These are phyloP conservation scores for Clistopyga incitator DNA, from an alignment of 2,888 invertebrate species.

Conservation along the genomic window DNA sequence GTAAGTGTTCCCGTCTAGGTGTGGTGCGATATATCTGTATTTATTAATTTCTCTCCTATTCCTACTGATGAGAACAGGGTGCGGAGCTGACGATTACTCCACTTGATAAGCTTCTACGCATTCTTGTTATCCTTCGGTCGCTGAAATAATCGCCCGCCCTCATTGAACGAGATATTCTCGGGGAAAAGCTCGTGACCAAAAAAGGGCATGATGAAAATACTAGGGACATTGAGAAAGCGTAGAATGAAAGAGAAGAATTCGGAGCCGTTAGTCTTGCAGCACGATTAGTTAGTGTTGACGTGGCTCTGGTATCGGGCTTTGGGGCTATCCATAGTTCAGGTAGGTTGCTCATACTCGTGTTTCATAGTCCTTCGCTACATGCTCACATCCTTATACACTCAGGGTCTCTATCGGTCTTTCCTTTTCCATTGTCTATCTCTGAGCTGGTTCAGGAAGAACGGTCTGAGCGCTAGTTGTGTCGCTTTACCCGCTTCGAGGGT, in stretches of 20 bases:
- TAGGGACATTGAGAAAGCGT: constrained; percentile 6
- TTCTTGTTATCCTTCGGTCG: not conserved
- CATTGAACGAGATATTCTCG: not conserved
- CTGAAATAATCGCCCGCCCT: constrained; percentile 56
- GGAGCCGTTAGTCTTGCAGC: constrained; percentile 60
- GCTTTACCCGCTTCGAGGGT: constrained; percentile 72
- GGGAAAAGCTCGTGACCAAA: not conserved
- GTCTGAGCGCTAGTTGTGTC: constrained; percentile 37
- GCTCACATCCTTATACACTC: constrained; percentile 38
- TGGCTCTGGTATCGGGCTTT: constrained; percentile 23
- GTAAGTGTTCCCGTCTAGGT: not conserved
- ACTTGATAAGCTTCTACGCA: not conserved
- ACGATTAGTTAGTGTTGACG: constrained; percentile 71
- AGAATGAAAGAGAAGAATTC: constrained; percentile 56
- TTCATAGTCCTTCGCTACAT: constrained; percentile 72
- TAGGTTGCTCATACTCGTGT: constrained; percentile 76
- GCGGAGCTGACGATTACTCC: not conserved
- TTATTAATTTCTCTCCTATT: not conserved
- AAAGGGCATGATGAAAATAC: constrained; percentile 2
- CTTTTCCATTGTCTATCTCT: constrained; percentile 4
- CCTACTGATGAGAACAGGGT: not conserved
- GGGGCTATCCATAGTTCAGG: constrained; percentile 53
- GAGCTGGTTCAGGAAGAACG: constrained; percentile 26
- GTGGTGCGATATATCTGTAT: not conserved
- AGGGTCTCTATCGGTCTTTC: constrained; percentile 16